A percentile compares a stretch with the other conserved stretches of the same genome.
Conservation (phyloP, 2,888 invertebrate species). For the Mimas tiliae region DNA sequence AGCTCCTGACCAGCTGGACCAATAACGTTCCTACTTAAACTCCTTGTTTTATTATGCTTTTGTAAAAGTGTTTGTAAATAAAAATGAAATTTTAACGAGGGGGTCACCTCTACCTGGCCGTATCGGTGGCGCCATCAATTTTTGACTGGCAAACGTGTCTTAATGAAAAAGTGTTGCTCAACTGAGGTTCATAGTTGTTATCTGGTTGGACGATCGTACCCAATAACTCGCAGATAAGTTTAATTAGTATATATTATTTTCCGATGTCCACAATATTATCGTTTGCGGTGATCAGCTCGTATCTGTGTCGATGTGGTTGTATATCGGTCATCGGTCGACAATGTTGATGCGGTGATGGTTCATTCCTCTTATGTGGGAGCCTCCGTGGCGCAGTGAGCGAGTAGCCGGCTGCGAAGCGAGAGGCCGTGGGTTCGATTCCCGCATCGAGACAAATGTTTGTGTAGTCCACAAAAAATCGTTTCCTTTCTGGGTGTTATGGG, state of each 20-base stretch:
- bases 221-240: slow-evolving; percentile 47
- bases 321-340: slow-evolving; percentile 21
- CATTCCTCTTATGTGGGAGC: slow-evolving; percentile 6
- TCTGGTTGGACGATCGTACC: slow-evolving; percentile 46
- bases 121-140: slow-evolving; percentile 61
- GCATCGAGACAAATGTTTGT: too few relatives aligned
- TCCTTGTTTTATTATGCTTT: slow-evolving; percentile 50
- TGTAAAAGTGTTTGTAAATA: slow-evolving; percentile 42
- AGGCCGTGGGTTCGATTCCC: too few relatives aligned
- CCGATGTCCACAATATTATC: slow-evolving; percentile 29
- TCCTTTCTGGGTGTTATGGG: too few relatives aligned
- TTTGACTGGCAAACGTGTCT: slow-evolving; percentile 34
- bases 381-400: too few relatives aligned
- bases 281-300: slow-evolving; percentile 27
- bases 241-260: slow-evolving; percentile 47
- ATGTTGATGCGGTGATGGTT: background rate
- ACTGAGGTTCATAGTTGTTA: slow-evolving; percentile 36
- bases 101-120: slow-evolving; percentile 59
- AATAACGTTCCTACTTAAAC: slow-evolving; percentile 43
- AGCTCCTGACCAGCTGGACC: slow-evolving; percentile 27
- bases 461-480: too few relatives aligned
- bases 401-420: too few relatives aligned
- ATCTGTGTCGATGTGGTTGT: slow-evolving; percentile 19
- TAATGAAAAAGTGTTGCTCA: background rate
- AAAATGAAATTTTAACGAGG: slow-evolving; percentile 49